Evolutionary conservation across 2,888 invertebrate genomes (phyloP).

Genomic region (Tyria jacobaeae): DNA sequence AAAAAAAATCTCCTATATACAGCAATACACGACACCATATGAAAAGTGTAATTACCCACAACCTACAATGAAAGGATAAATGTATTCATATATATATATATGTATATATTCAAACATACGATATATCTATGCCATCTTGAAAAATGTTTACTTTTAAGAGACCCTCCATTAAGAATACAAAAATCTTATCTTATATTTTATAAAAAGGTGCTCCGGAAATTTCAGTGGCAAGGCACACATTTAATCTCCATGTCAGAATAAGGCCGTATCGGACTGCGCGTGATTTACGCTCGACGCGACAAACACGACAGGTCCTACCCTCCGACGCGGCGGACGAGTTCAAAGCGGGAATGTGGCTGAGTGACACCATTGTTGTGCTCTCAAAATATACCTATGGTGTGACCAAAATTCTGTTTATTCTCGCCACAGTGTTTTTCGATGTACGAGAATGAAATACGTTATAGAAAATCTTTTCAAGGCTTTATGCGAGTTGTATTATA

Average conservation of each 20-base stretch:
- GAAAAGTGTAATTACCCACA: no score
- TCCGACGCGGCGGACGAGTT: constrained; percentile 24
- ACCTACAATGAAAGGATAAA: no score
- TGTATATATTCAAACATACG: no score
- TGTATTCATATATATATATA: no score
- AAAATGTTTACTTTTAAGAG: neutral
- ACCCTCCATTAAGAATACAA: neutral
- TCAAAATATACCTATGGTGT: constrained; percentile 6
- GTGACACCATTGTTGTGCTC: constrained; percentile 28
- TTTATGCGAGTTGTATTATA: neutral
- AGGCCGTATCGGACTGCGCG: constrained; percentile 39
- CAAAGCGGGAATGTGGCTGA: constrained; percentile 35
- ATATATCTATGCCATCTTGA: no score
- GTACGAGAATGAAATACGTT: neutral
- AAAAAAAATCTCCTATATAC: no score
- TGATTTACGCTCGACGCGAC: constrained; percentile 46
- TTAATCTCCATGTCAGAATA: constrained; percentile 46
- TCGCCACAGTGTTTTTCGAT: neutral
- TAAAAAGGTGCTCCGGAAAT: neutral
- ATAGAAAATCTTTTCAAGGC: neutral
- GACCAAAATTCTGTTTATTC: constrained; percentile 2
- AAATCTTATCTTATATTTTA: neutral
- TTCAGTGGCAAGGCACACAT: constrained; percentile 19
- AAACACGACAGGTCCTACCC: constrained; percentile 38
- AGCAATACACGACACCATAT: no score